These are phyloP conservation scores for Drosophila navojoa DNA, from an alignment of 1,140 invertebrate genomes.

Conservation along the genomic window DNA sequence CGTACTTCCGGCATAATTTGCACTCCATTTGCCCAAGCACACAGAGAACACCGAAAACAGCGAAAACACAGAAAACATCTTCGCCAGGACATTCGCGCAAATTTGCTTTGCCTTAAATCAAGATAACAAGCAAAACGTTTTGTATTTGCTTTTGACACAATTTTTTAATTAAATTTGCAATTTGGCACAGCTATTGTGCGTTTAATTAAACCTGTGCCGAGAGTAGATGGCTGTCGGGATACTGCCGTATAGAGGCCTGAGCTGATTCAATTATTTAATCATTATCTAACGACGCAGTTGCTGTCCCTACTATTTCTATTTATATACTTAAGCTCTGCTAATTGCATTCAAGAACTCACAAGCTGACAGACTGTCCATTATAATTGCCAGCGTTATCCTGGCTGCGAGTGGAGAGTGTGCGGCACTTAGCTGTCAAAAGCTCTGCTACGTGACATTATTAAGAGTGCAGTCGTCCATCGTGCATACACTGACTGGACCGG, in stretches of 20 bases:
- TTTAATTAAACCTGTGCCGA: not conserved
- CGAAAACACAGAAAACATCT: constrained; percentile 35
- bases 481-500: constrained; percentile 18
- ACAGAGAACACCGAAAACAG: not conserved
- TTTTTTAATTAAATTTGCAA: constrained; percentile 53
- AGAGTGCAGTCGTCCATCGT: constrained; percentile 67
- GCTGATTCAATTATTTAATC: not conserved
- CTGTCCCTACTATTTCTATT: constrained; percentile 6
- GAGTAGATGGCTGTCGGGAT: not conserved
- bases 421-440: constrained; percentile 76
- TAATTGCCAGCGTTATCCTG: constrained; percentile 52
- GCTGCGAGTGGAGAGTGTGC: constrained; percentile 44
- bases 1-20: constrained; percentile 71
- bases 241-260: not conserved
- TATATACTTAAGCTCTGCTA: constrained; percentile 20
- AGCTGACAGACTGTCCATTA: constrained; percentile 12
- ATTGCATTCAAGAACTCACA: constrained; percentile 26
- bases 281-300: not conserved
- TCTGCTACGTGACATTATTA: constrained; percentile 77
- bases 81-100: constrained; percentile 47
- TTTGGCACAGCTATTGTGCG: not conserved
- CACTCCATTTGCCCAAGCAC: constrained; percentile 66
- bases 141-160: constrained; percentile 38
- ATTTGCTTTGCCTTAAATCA: constrained; percentile 33
- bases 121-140: constrained; percentile 53